Evolutionary conservation across 2,113 vertebrate genomes (phyloP), one percentile per base, ranked within the genome.

Genomic region (Mobula birostris): DNA sequence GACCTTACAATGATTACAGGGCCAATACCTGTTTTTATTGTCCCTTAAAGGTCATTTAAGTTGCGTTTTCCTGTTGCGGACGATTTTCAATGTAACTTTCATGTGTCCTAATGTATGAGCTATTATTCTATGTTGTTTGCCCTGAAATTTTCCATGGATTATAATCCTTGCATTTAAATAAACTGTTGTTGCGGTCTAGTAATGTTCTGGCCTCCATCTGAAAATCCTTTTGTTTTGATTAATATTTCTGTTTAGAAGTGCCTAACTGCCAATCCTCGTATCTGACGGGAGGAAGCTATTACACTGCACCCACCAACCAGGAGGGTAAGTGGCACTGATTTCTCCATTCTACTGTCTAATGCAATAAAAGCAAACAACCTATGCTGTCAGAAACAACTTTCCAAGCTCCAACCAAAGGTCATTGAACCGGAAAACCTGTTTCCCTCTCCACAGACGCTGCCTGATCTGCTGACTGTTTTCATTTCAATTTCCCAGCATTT

Each of bases 211-310:
- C 58, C 27, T 79, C n/a, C 61, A 94, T 80, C n/a, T 63, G 19
- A 63, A 66, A 12, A 1, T 74, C 36, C 12, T 61, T 70, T 79
- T 27, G 76, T 63, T 94, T 27, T 2, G 3, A 63, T 48, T 87
- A 27, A 32, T 82, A 32, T 0, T 95, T 94, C 97, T 92, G 97
- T 95, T 63, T 97, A 99, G 98, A 99, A 98, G 98, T 99, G 98
- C 98, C 98, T 97, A 98, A 98, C 96, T 99, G 98, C 96, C 98
- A 98, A 97, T 98, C 98, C 63, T 97, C 98, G 0, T 99, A 98
- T 95, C 97, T 98, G 95, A 97, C 97, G 96, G 97, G 96, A 76
- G 96, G 96, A 70, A 97, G 97, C 0, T 97, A 98, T 96, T 99
- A 98, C 97, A 32, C 85, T 17, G 36, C 68, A 48, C 98, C 98